Base-by-base conservation (phyloP, 2,797 vertebrate species). In the Urophycis tenuis region DNA sequence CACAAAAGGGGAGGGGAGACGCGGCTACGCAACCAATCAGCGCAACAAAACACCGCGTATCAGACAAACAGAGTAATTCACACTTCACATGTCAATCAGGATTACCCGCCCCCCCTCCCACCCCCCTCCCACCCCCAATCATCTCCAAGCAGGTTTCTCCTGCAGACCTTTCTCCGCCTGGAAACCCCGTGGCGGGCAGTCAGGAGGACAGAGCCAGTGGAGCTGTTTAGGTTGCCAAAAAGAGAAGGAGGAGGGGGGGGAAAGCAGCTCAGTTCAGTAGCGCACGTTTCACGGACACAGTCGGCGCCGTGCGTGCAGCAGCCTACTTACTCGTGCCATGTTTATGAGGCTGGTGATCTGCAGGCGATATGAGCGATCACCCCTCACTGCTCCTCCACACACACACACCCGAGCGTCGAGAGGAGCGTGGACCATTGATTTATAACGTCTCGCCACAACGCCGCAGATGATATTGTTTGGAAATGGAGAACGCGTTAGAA, bases 81-180 rank as follows among this genome's bases (percentile, higher is more conserved):
- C 93, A 94, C 94, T 95, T 94, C 89, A 92, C 93, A 94, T 95
- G 96, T 96, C 39, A 41, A 41, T 41, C 39, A 41, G 39, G 12
- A 41, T 41, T 41, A 41, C 12, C 39, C 36, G 36, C 2, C 36
- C 11, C 36, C 36, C n/a, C n/a, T n/a, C n/a, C n/a, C n/a, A n/a
- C n/a, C n/a, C n/a, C n/a, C n/a, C n/a, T n/a, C n/a, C n/a, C n/a
- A n/a, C n/a, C n/a, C n/a, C n/a, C n/a, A n/a, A n/a, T n/a, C n/a
- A 39, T 39, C 36, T 39, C 36, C 39, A 41, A n/a, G 39, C 39
- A 41, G 39, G 39, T 41, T 14, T 15, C 12, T 41, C 39, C 6
- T 39, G n/a, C n/a, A n/a, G n/a, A n/a, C n/a, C 36, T 39, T 14
- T 41, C 39, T 41, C 39, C 15, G 12, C 12, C 11, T 12, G 39